Evolutionary conservation across 2,797 vertebrate species (phyloP).

Genomic region (Dendrocincla tyrannina): DNA sequence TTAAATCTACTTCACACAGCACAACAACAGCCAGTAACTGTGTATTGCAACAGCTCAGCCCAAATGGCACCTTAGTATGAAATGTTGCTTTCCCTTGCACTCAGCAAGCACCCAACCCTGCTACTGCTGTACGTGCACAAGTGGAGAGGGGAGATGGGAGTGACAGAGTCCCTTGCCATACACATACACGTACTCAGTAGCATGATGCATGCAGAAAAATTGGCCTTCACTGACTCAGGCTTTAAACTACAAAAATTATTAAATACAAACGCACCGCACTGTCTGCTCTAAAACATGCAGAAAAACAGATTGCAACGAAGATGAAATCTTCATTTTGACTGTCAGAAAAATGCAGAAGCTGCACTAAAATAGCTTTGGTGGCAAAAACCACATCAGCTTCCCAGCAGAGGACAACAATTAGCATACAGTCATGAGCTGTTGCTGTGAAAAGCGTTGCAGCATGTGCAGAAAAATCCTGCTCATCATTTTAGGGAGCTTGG

Average conservation of each 20-base stretch:
- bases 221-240: neutral
- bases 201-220: neutral
- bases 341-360: conserved; percentile 53
- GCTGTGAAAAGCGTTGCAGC: neutral
- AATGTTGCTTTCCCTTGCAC: neutral
- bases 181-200: neutral
- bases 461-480: neutral
- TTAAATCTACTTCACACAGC: neutral
- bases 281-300: conserved; percentile 30
- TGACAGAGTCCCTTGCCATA: neutral
- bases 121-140: neutral
- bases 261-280: neutral
- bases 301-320: conserved; percentile 22
- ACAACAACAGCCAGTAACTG: neutral
- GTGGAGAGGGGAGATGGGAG: neutral
- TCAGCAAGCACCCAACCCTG: neutral
- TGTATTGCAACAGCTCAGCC: neutral
- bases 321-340: conserved; percentile 49
- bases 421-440: conserved; percentile 1
- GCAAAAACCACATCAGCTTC: conserved; percentile 49
- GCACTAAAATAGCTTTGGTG: conserved; percentile 58
- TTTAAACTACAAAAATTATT: conserved; percentile 13
- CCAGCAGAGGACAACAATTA: conserved; percentile 45
- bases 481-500: conserved; percentile 13
- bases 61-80: neutral